Percentiles rank a stretch among this genome's conserved stretches.
phyloP scores from a whole-genome alignment of 1,140 invertebrate genomes.

The Eriosoma lanigerum region DNA sequence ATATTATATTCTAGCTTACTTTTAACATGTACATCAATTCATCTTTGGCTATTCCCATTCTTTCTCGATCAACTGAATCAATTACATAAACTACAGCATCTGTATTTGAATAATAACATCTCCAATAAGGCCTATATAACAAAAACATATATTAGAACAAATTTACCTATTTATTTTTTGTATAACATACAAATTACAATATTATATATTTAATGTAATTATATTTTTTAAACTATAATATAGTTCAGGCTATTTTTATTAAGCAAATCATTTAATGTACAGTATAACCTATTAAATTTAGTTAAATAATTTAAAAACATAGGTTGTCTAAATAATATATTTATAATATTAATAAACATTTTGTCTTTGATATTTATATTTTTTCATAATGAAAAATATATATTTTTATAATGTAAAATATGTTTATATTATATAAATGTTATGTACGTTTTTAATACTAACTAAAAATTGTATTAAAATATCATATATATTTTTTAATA shows the following conservation, averaged over 20 bases:
- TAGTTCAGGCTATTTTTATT: neutral
- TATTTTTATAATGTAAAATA: too few relatives aligned
- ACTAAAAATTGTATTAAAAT: too few relatives aligned
- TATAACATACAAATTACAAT: neutral
- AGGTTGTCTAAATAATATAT: too few relatives aligned
- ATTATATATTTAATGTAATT: neutral
- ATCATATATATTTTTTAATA: too few relatives aligned
- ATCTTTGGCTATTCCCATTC: conserved; percentile 98
- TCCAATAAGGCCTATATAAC: conserved; percentile 90
- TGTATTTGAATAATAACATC: conserved; percentile 99
- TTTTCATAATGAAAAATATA: too few relatives aligned
- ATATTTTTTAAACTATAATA: neutral
- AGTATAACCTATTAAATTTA: too few relatives aligned
- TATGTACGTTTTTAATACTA: too few relatives aligned
- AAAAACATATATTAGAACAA: conserved; percentile 38
- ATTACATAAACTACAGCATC: conserved; percentile 99
- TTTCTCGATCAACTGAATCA: conserved; percentile 96
- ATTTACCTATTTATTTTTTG: neutral
- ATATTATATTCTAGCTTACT: conserved; percentile 70
- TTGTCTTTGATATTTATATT: too few relatives aligned
- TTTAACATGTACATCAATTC: conserved; percentile 96
- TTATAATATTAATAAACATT: too few relatives aligned
- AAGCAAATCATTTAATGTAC: too few relatives aligned
- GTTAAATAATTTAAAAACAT: too few relatives aligned
- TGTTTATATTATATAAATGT: too few relatives aligned